phyloP scores from a whole-genome alignment of 2,113 vertebrate species.

The Tricholaema leucomelas region DNA sequence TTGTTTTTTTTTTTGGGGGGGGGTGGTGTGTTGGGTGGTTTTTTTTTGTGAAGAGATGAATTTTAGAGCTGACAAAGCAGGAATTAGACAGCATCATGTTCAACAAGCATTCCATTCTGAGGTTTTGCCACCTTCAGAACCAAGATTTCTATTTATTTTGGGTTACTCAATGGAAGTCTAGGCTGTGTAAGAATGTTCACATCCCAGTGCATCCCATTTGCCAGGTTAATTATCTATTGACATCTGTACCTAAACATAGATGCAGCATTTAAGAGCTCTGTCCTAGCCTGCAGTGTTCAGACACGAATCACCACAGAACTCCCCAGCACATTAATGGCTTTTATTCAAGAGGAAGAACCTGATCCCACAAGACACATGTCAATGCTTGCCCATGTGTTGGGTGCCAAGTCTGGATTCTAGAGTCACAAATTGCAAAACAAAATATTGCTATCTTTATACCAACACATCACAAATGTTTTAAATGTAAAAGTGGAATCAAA shows the following conservation, averaged over 20 bases:
- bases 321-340: background rate
- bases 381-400: background rate
- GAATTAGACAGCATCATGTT: background rate
- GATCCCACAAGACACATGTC: background rate
- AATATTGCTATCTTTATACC: background rate
- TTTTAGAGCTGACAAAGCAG: slow-evolving; percentile 9
- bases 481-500: background rate
- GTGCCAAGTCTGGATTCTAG: background rate
- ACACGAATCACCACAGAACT: background rate
- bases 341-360: background rate
- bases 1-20: too few species aligned
- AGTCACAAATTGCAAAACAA: background rate
- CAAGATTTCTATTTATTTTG: background rate
- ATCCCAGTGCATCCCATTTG: background rate
- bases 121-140: background rate
- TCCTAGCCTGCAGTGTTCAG: background rate
- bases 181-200: background rate
- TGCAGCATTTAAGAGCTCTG: background rate
- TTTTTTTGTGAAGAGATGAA: background rate
- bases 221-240: background rate
- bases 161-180: background rate
- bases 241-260: background rate
- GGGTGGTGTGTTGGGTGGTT: too few species aligned
- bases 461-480: background rate
- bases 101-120: background rate